Conservation (phyloP, 2,113 vertebrate genomes). For the Cheirogaleus medius region DNA sequence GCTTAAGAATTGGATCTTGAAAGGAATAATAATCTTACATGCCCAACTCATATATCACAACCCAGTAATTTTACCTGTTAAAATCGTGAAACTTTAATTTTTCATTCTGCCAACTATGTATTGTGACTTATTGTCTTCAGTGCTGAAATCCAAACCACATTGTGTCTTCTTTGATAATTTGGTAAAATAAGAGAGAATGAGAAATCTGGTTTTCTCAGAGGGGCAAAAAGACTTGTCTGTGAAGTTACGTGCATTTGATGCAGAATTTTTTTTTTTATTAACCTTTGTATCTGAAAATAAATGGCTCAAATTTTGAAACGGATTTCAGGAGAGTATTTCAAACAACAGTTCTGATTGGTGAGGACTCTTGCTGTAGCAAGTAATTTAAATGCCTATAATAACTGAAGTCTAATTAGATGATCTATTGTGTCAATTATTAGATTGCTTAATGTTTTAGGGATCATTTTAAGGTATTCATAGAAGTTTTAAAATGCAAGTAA, state of each 20-base stretch:
- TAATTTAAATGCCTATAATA: slow-evolving; percentile 48
- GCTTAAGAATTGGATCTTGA: slow-evolving; percentile 9
- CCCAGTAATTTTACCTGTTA: slow-evolving; percentile 18
- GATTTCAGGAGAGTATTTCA: slow-evolving; percentile 50
- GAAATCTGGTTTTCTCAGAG: background rate
- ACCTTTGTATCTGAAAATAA: slow-evolving; percentile 52
- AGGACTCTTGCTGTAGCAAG: slow-evolving; percentile 32
- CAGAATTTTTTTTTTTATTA: slow-evolving; percentile 26
- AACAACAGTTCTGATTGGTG: slow-evolving; percentile 12
- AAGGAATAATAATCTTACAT: background rate
- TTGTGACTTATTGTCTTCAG: slow-evolving; percentile 37
- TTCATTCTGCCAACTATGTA: background rate
- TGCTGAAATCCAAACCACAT: slow-evolving; percentile 42
- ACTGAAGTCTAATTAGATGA: slow-evolving; percentile 31
- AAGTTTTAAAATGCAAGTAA: slow-evolving; percentile 43
- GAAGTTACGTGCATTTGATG: slow-evolving; percentile 43
- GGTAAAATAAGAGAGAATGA: background rate
- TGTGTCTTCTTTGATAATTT: slow-evolving; percentile 52
- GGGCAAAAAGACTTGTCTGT: background rate
- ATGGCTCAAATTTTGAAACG: slow-evolving; percentile 44
- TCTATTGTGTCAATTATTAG: slow-evolving; percentile 38
- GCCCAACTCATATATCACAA: background rate
- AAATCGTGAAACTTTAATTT: slow-evolving; percentile 48
- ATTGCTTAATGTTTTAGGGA: background rate
- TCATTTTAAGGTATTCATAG: slow-evolving; percentile 56